Evolutionary conservation across 2,113 vertebrate species (phyloP), one percentile per base, ranked within the genome.

Genomic region (Heterocephalus glaber): DNA sequence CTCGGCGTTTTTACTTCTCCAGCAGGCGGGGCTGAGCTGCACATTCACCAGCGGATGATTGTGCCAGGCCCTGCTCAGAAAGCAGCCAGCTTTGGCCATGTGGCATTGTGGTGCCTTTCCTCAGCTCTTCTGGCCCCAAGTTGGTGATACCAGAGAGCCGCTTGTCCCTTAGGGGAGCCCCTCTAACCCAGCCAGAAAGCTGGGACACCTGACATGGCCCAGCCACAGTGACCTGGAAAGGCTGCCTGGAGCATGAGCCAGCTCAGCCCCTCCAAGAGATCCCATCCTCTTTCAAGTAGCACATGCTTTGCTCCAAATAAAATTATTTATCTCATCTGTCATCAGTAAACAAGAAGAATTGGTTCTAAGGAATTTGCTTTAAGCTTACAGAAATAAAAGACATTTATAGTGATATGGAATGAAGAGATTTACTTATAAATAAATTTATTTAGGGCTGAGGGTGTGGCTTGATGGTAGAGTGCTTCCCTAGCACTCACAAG

Each of bases 121-220:
- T 98, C 86, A 44, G 70, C 96, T 95, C 80, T 90, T 95, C 91
- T 95, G 76, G 83, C 92, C 93, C 79, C 87, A 65, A 92, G 97
- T 97, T 95, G 93, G 89, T 90, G 92, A 92, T 97, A 95, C 97
- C 97, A 95, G 97, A 97, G 97, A 97, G 93, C 66, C 52, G 96
- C 96, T 65, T 52, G 30, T 98, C 97, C 97, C 95, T 96, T 95
- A 88, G 96, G 98, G 96, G 98, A 98, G 97, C 97, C 96, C 97
- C 97, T 97, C 96, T 97, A 95, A 0, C 96, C 97, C 96, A 11
- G 20, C 79, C 95, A 94, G 76, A 96, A 95, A 97, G 96, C 94
- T 97, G 97, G 95, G 97, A 97, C 47, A 19, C 52, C 26, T 97
- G 97, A 97, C 86, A 89, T 95, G 95, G 3, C 88, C 96, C 98